Evolutionary conservation across 2,113 vertebrate species (phyloP).

Genomic region (Rutilus rutilus): DNA sequence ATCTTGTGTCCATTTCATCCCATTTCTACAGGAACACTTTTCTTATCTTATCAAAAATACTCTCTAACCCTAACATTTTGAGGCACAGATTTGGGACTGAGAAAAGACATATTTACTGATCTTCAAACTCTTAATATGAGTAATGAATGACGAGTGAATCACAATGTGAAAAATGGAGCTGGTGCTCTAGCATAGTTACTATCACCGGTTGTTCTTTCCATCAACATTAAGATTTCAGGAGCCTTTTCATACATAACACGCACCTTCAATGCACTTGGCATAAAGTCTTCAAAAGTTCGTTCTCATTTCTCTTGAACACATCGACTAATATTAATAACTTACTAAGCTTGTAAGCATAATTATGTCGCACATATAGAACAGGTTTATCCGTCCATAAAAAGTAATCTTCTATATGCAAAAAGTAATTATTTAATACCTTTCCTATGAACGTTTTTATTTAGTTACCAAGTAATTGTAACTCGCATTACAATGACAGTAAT

Average conservation of each 20-base stretch:
- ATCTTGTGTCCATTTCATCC: constrained; percentile 1
- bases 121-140: not conserved
- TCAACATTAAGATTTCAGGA: not conserved
- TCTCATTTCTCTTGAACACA: not conserved
- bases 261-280: constrained; percentile 30
- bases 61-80: not conserved
- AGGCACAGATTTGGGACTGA: constrained; percentile 18
- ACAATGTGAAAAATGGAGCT: not conserved
- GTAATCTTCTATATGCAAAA: constrained; percentile 7
- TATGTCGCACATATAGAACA: constrained; percentile 12
- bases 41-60: constrained; percentile 8
- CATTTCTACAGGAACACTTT: not conserved
- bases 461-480: constrained; percentile 5
- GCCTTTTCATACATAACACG: not conserved
- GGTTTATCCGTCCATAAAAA: not conserved
- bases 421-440: constrained; percentile 27
- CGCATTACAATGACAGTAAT: not conserved
- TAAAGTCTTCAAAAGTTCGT: not conserved
- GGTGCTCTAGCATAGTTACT: not conserved
- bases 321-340: constrained; percentile 12
- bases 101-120: not conserved
- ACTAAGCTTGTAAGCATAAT: not conserved
- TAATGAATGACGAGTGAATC: not conserved
- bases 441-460: constrained; percentile 1
- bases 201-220: not conserved